Evolutionary conservation across 2,113 vertebrate species (phyloP), one percentile per base, ranked within the genome.

Genomic region (Cebidichthys violaceus): DNA sequence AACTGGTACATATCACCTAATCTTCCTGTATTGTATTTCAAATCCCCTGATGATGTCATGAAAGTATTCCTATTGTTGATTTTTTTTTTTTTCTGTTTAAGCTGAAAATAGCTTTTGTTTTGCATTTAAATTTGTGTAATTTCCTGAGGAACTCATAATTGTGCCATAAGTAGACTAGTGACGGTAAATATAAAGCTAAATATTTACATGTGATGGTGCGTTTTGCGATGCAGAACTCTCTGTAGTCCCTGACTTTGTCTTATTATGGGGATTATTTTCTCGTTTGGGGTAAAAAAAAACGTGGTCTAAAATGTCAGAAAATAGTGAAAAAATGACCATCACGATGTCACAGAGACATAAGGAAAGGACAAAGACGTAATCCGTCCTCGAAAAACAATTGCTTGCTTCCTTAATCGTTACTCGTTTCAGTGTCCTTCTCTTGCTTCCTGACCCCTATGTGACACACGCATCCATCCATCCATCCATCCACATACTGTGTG

Each of bases 391-490:
- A 35, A 62, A 35, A 62, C 22, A 45, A 43, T 45, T 2, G 8
- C 15, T 35, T 17, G 6, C 27, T 11, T 35, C 0, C 15, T 29
- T 10, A 1, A 0, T 6, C 29, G 41, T 3, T 50, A 17, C 3
- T n/a, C 0, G n/a, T 37, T 68, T 43, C 9, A 29, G 31, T 4
- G 5, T 24, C 39, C 17, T 22, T 50, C 29, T 37, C 20, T 29
- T 35, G 29, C 39, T 1, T 39, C 37, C 27, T 75, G 73, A 81
- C 59, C 45, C 45, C 11, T 54, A 13, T 54, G 60, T 57, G 52
- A 77, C 74, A 47, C 52, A 55, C 47, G 33, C 4, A 29, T 20
- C 41, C 55, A 9, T 29, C 18, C 4, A 29, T 20, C 41, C 55
- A 9, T 29, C 18, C 73, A 11, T 15, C 4, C 39, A 72, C 33